Conservation (phyloP, 2,888 invertebrate species). For the Lomographa bimaculata region DNA sequence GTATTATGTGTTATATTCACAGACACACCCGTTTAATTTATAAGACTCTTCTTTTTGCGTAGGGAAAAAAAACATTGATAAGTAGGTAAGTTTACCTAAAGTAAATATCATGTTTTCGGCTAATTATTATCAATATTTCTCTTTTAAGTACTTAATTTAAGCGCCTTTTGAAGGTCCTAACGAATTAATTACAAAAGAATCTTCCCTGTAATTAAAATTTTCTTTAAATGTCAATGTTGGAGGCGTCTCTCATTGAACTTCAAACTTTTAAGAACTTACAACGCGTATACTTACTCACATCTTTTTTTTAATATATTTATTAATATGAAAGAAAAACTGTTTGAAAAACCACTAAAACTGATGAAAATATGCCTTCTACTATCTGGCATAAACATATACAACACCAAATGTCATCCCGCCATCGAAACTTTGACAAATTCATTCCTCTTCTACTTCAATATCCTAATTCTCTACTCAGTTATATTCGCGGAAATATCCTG, state of each 20-base stretch:
- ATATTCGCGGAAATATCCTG: constrained; percentile 53
- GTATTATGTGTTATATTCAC: no score
- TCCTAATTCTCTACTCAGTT: constrained; percentile 48
- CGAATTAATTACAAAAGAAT: constrained; percentile 2
- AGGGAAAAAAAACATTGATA: no score
- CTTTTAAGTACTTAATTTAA: no score
- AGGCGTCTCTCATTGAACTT: constrained; percentile 11
- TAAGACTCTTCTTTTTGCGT: no score
- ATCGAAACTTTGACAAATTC: constrained; percentile 36
- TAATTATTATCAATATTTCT: no score
- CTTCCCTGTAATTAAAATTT: constrained; percentile 4
- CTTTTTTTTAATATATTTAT: no score
- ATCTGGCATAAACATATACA: constrained; percentile 50
- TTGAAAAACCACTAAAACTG: constrained; percentile 43
- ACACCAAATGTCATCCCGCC: constrained; percentile 18
- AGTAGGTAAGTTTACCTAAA: no score
- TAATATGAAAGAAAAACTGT: constrained; percentile 23
- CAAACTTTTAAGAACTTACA: constrained; percentile 6
- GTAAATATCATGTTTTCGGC: no score
- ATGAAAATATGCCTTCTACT: constrained; percentile 45
- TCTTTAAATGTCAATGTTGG: no score
- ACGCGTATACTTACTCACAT: no score
- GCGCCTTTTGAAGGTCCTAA: not conserved
- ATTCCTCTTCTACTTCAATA: constrained; percentile 46
- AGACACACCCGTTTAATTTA: no score